These are phyloP conservation scores for Sebastes minor DNA, from an alignment of 2,797 vertebrate species.

Conservation along the genomic window DNA sequence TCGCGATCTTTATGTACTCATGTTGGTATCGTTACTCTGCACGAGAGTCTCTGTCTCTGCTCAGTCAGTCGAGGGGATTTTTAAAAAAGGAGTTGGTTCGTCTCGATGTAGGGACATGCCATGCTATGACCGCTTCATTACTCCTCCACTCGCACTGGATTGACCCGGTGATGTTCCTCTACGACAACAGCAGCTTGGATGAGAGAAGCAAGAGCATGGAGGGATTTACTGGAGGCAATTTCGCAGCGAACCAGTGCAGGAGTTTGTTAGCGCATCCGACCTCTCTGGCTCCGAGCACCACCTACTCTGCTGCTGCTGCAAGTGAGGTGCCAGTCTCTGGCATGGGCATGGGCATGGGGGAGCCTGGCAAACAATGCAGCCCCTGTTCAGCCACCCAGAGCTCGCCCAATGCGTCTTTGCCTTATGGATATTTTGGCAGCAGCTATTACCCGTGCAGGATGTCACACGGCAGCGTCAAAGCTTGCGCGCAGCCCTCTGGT, in stretches of 20 bases:
- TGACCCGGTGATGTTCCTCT: slow-evolving; percentile 99
- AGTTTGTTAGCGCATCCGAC: slow-evolving; percentile 96
- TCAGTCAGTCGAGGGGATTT: slow-evolving; percentile 88
- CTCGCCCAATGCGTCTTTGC: slow-evolving; percentile 92
- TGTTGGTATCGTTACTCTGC: slow-evolving; percentile 88
- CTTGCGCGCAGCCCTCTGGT: slow-evolving; percentile 90
- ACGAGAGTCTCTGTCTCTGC: slow-evolving; percentile 88
- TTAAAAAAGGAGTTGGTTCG: slow-evolving; percentile 85
- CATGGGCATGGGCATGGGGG: slow-evolving; percentile 90
- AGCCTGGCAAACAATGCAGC: slow-evolving; percentile 96
- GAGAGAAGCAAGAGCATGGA: slow-evolving; percentile 99
- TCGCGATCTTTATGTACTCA: slow-evolving; percentile 82
- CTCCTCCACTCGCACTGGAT: slow-evolving; percentile 99
- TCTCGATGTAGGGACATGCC: slow-evolving; percentile 88
- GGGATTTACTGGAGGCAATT: slow-evolving; percentile 90
- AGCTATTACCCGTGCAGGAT: slow-evolving; percentile 96
- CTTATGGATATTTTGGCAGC: slow-evolving; percentile 98
- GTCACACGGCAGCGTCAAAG: slow-evolving; percentile 92
- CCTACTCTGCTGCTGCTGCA: slow-evolving; percentile 81
- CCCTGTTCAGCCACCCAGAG: slow-evolving; percentile 94
- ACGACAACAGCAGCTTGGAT: slow-evolving; percentile 93
- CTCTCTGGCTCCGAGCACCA: slow-evolving; percentile 90
- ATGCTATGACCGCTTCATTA: slow-evolving; percentile 99
- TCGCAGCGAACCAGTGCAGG: slow-evolving; percentile 95
- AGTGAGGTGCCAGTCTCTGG: slow-evolving; percentile 91